These are phyloP conservation scores for Tragulus kanchil DNA, from an alignment of 2,113 vertebrate species.

Conservation along the genomic window DNA sequence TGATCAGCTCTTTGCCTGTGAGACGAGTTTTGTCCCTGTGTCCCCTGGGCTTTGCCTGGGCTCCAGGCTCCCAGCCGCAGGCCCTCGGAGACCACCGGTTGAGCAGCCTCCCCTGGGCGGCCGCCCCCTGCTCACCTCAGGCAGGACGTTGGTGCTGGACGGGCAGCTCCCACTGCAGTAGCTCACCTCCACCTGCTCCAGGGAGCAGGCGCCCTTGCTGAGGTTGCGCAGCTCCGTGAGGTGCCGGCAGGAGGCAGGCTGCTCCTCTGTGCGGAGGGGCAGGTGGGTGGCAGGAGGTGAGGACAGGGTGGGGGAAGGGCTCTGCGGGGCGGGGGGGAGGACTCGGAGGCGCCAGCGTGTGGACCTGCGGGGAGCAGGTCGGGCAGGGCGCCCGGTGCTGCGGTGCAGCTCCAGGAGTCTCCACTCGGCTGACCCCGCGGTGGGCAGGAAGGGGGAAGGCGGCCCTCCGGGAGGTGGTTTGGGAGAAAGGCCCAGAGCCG, in stretches of 20 bases:
- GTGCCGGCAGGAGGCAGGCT: slow-evolving; percentile 86
- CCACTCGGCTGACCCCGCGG: background rate
- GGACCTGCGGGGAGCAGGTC: background rate
- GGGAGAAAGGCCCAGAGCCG: background rate
- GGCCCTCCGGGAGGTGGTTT: background rate
- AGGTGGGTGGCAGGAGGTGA: background rate
- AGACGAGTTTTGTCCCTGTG: fast-evolving
- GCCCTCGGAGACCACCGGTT: background rate
- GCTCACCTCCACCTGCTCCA: slow-evolving; percentile 93
- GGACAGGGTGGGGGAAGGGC: no score
- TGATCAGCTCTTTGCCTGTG: background rate
- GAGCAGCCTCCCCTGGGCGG: background rate
- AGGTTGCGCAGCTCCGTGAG: slow-evolving; percentile 92
- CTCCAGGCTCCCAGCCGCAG: background rate
- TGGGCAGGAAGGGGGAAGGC: background rate
- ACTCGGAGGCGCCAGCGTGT: background rate
- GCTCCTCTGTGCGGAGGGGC: slow-evolving; percentile 83
- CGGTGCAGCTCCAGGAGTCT: background rate
- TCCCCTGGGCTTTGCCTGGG: background rate
- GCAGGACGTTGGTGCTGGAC: slow-evolving; percentile 92
- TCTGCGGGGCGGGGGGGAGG: no score
- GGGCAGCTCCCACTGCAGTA: slow-evolving; percentile 93
- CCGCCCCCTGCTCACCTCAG: slow-evolving; percentile 88
- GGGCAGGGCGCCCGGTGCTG: fast-evolving
- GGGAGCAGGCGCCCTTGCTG: slow-evolving; percentile 92